Conservation (phyloP, 2,113 vertebrate species). For the Acrocephalus kingi region DNA sequence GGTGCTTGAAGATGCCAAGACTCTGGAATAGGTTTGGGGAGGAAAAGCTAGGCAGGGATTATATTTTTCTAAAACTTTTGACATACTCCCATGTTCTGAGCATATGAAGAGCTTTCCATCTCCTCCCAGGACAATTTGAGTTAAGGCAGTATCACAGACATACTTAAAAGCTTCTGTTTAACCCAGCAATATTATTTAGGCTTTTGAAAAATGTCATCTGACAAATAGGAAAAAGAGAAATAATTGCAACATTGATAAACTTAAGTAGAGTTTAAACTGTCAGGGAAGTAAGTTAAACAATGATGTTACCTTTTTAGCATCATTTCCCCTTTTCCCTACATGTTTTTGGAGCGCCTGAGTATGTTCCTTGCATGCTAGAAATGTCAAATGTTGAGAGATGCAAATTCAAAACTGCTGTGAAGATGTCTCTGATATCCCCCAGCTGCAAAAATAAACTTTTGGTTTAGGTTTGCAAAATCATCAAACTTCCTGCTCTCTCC, state of each 20-base stretch:
- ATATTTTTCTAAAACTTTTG: neutral
- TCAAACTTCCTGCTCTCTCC: neutral
- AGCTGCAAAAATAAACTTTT: neutral
- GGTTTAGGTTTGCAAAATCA: slow-evolving; percentile 29
- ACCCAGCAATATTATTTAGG: neutral
- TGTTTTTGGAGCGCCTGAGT: neutral
- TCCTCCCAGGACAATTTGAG: neutral
- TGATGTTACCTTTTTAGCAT: neutral
- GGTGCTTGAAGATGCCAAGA: neutral
- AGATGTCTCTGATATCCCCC: neutral
- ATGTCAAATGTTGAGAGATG: neutral
- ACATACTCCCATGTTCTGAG: neutral
- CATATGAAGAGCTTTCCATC: neutral
- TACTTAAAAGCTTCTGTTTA: neutral
- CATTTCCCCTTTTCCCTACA: neutral
- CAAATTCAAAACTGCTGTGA: neutral
- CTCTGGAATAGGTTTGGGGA: neutral
- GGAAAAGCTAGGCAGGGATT: neutral
- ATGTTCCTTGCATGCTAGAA: neutral
- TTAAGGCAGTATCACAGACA: neutral
- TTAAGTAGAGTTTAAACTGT: neutral
- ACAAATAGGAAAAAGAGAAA: neutral
- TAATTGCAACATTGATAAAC: neutral
- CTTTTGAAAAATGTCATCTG: neutral
- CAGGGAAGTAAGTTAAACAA: neutral